These are phyloP conservation scores for Colletes collaris DNA, from an alignment of 2,888 invertebrate genomes.

Conservation along the genomic window DNA sequence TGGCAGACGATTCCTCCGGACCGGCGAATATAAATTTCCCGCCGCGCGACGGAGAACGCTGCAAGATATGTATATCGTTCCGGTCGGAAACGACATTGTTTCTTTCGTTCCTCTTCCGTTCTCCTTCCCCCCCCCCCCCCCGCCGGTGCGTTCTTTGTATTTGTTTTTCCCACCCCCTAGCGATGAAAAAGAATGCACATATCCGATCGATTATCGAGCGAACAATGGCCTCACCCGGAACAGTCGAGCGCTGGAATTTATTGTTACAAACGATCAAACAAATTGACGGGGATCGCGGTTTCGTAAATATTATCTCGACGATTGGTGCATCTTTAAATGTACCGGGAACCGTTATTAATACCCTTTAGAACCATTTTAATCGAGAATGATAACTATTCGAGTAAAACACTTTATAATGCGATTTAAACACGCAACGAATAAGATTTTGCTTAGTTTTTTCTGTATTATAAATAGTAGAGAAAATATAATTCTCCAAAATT, in stretches of 20 bases:
- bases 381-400: too few species aligned
- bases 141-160: not conserved
- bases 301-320: conserved; percentile 8
- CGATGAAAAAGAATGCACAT: conserved; percentile 9
- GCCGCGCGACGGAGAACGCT: not conserved
- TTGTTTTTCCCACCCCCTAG: too few species aligned
- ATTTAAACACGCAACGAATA: too few species aligned
- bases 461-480: too few species aligned
- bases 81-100: conserved; percentile 7
- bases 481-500: too few species aligned
- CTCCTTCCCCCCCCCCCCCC: not conserved
- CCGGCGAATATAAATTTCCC: conserved; percentile 8
- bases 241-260: conserved; percentile 17
- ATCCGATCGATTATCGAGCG: conserved; percentile 19
- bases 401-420: too few species aligned
- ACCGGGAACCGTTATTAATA: conserved; percentile 1
- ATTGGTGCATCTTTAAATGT: conserved; percentile 13
- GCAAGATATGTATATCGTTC: conserved; percentile 18
- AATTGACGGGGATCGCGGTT: conserved; percentile 2
- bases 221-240: conserved; percentile 22
- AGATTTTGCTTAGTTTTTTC: too few species aligned
- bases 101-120: not conserved
- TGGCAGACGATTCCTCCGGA: conserved; percentile 4
- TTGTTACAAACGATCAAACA: conserved; percentile 27
- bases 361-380: too few species aligned